These are phyloP conservation scores for Procapra przewalskii DNA, from an alignment of 2,113 vertebrate species.

Conservation along the genomic window DNA sequence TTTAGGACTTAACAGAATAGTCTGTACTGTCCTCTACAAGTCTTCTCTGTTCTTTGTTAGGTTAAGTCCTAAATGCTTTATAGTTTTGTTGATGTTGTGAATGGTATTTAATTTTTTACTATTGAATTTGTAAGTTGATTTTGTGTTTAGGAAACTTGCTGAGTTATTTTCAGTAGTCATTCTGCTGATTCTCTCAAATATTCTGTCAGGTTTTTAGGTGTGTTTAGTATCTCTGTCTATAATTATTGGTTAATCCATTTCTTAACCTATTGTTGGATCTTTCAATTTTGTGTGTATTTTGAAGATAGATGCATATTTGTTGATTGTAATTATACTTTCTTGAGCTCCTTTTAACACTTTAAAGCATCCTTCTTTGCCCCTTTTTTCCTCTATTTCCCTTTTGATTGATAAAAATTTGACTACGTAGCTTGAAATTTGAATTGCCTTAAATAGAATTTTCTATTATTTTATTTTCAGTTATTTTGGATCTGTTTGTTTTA, in stretches of 20 bases:
- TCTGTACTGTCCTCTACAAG: background rate
- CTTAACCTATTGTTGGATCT: background rate
- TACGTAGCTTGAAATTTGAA: background rate
- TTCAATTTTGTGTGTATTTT: background rate
- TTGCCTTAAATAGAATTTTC: background rate
- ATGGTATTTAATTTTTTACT: background rate
- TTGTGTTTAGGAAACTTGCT: background rate
- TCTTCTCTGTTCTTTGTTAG: background rate
- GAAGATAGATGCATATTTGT: background rate
- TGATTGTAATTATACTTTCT: slow-evolving; percentile 5
- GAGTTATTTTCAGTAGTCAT: background rate
- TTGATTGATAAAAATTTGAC: background rate
- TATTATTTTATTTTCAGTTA: background rate
- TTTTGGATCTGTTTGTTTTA: background rate
- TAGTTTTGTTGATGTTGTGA: background rate
- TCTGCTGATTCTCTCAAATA: background rate
- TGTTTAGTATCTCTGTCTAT: background rate
- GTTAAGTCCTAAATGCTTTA: background rate
- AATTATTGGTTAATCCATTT: background rate
- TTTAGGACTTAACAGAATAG: background rate
- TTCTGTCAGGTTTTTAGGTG: background rate
- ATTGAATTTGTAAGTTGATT: background rate
- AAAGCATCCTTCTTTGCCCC: background rate
- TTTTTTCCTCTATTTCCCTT: background rate
- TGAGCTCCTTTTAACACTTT: background rate